Base-by-base conservation (phyloP, 2,888 invertebrate species). In the Conomelus anceps region DNA sequence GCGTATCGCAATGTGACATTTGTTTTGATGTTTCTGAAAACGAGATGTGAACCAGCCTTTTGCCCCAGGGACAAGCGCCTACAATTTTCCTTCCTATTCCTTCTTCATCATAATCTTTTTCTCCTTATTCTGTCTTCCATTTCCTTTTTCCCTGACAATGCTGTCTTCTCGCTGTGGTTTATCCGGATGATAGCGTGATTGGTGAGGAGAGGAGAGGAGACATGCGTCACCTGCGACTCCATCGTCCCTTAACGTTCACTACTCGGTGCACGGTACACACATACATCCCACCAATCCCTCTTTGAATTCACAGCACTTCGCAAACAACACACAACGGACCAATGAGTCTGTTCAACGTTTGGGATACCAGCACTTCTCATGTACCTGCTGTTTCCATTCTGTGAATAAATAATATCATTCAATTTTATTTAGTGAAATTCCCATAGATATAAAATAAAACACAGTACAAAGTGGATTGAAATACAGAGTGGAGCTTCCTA, bases 1-100 rank as follows among this genome's bases (percentile, higher is more conserved):
- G 63, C 63, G 63, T 63, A n/a, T 63, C 63, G 63, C 63, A 63
- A 24, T 86, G 86, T 86, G 86, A 86, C 86, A 86, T 86, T 86
- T 86, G 86, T 86, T 86, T 86, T 86, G 86, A 86, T 86, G 86
- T 86, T 86, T 23, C 29, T 86, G 26, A n/a, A 86, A 86, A 86
- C 29, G 86, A 86, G 86, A 29, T 86, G 86, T 86, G 86, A 63
- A 63, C 63, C 63, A 63, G 13, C 63, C 63, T 6, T 63, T n/a
- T 63, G 63, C 63, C 63, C 63, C 63, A 63, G 63, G 63, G 63
- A 63, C 63, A 63, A n/a, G 63, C 63, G 63, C 63, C 63, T 63
- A 63, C 63, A 34, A 34, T 34, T 34, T 34, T 34, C 34, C 34
- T 34, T 34, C 34, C 34, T 34, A 34, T 34, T 34, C 34, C 34